Evolutionary conservation across 1,140 invertebrate genomes (phyloP).

Genomic region (Drosophila ananassae): DNA sequence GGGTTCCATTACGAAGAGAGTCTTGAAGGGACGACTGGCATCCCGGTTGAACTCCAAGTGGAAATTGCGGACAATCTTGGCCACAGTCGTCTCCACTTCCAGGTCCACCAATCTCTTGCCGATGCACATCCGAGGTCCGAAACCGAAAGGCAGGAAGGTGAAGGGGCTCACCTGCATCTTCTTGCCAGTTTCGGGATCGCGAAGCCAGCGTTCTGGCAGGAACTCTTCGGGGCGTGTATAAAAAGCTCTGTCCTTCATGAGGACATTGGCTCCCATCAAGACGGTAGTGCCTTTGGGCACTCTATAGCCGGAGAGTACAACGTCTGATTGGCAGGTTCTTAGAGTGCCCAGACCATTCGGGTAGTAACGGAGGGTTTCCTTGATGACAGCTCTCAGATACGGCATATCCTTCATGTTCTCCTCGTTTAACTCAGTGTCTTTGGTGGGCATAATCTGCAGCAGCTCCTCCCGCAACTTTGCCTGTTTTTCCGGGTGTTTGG

Average conservation of each 20-base stretch:
- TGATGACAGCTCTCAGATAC: constrained; percentile 85
- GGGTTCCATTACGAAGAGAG: constrained; percentile 55
- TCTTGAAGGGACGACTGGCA: constrained; percentile 50
- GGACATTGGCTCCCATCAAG: constrained; percentile 26
- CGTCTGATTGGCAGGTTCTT: constrained; percentile 89
- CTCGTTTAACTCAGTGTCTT: constrained; percentile 80
- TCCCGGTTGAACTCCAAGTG: constrained; percentile 85
- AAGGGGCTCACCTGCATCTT: constrained; percentile 51
- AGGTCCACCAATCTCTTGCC: constrained; percentile 89
- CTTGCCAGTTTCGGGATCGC: constrained; percentile 74
- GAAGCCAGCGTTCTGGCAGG: constrained; percentile 91
- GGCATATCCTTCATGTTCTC: constrained; percentile 81
- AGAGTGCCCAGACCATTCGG: constrained; percentile 93
- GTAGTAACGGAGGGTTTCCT: constrained; percentile 89
- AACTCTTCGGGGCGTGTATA: constrained; percentile 89
- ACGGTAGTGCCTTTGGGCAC: constrained; percentile 89
- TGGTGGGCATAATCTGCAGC: constrained; percentile 60
- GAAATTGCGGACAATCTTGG: constrained; percentile 86
- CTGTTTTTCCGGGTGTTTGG: constrained; percentile 85
- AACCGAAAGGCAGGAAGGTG: constrained; percentile 85
- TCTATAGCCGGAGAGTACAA: constrained; percentile 90
- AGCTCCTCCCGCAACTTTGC: constrained; percentile 85
- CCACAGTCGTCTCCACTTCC: constrained; percentile 87
- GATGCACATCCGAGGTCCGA: constrained; percentile 86
- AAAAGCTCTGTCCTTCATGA: constrained; percentile 78